phyloP scores from a whole-genome alignment of 2,888 invertebrate genomes.

The Atrina japonica region DNA sequence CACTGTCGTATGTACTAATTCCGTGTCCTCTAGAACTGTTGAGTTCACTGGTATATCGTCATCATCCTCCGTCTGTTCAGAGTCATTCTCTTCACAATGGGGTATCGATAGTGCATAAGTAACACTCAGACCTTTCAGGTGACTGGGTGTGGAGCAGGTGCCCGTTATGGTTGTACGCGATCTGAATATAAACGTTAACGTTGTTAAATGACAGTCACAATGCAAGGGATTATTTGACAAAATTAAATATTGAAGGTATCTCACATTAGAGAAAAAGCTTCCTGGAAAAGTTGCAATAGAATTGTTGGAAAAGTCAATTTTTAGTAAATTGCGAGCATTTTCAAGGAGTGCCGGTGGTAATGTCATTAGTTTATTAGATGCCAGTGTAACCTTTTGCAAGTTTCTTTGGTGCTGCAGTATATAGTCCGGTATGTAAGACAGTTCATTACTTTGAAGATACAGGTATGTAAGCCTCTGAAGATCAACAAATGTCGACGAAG shows the following conservation, averaged over 20 bases:
- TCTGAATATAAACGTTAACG: neutral
- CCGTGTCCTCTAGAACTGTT: no score
- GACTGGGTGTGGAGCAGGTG: neutral
- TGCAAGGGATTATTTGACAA: conserved; percentile 20
- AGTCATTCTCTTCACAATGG: no score
- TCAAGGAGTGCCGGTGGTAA: neutral
- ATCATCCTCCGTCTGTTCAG: no score
- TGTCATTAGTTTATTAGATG: conserved; percentile 7
- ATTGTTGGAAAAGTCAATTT: conserved; percentile 18
- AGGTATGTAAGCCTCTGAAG: conserved; percentile 1
- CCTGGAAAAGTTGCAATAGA: conserved; percentile 10
- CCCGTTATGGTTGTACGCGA: neutral
- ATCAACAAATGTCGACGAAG: conserved; percentile 5
- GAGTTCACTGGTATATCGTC: no score
- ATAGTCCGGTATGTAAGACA: conserved; percentile 7
- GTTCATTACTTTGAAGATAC: conserved; percentile 5
- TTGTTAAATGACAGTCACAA: conserved; percentile 15
- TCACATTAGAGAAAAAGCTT: neutral
- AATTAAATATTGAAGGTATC: conserved; percentile 5
- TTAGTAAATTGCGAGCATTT: neutral
- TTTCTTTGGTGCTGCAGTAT: conserved; percentile 8
- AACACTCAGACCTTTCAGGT: neutral
- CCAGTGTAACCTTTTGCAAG: conserved; percentile 5
- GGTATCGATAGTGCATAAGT: neutral
- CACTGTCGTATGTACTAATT: no score